Evolutionary conservation across 2,888 invertebrate genomes (phyloP).

Genomic region (Aphidius colemani): DNA sequence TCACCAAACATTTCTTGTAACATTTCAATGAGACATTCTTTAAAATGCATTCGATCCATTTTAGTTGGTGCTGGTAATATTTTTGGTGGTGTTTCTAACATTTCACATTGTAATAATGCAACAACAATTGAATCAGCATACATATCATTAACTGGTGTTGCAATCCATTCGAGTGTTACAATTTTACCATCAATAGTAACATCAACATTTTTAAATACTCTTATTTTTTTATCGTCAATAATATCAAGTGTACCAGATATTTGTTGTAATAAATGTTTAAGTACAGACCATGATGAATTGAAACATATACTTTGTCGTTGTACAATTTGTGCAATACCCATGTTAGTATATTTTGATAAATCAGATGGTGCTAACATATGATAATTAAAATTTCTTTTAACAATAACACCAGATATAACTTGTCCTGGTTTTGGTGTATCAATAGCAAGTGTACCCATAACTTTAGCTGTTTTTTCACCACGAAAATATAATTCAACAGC

Average conservation of each 20-base stretch:
- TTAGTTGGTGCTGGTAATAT: conserved; percentile 69
- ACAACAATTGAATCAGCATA: conserved; percentile 95
- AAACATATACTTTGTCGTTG: conserved; percentile 92
- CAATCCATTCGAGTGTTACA: conserved; percentile 91
- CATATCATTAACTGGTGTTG: conserved; percentile 96
- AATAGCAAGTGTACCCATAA: conserved; percentile 90
- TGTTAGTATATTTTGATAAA: conserved; percentile 93
- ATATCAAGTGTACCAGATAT: conserved; percentile 77
- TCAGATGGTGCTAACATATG: conserved; percentile 91
- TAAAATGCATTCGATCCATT: conserved; percentile 89
- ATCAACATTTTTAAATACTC: conserved; percentile 83
- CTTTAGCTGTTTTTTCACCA: conserved; percentile 98
- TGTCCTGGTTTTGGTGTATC: conserved; percentile 79
- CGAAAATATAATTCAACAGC: conserved; percentile 91
- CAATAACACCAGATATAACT: conserved; percentile 87
- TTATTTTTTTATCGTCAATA: conserved; percentile 74
- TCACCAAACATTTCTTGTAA: conserved; percentile 95
- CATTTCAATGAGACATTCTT: conserved; percentile 88
- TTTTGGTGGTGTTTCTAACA: conserved; percentile 68
- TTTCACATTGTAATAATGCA: conserved; percentile 82
- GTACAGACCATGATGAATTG: conserved; percentile 72
- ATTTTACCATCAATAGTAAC: conserved; percentile 80
- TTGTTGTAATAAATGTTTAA: conserved; percentile 78
- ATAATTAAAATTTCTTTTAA: conserved; percentile 97
- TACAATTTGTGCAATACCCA: conserved; percentile 89